Percentiles rank a stretch among this genome's conserved stretches.
Conservation (phyloP, 64 coral and sea anemone species). For the Montipora capricornis region DNA sequence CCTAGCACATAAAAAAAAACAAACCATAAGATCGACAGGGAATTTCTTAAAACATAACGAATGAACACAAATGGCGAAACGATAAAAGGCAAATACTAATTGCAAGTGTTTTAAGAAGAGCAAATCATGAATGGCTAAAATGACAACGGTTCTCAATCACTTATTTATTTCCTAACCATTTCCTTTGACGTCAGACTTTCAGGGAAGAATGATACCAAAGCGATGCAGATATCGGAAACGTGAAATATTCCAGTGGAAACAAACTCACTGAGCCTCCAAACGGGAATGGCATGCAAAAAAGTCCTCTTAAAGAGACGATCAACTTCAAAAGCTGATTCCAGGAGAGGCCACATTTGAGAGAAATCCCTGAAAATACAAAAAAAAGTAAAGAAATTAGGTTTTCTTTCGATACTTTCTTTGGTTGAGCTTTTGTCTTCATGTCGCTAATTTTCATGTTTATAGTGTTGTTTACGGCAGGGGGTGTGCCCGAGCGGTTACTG, state of each 20-base stretch:
- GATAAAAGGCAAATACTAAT: not conserved
- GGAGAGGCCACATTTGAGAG: not conserved
- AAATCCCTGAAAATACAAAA: not conserved
- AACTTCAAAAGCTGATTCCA: slow-evolving; percentile 18
- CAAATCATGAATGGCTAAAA: not conserved
- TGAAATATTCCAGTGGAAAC: not conserved
- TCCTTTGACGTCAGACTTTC: not conserved
- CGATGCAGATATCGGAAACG: not conserved
- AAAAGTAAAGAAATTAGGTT: not conserved
- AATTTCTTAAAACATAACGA: not conserved
- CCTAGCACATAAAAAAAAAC: not conserved
- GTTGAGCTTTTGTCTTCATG: too few species aligned
- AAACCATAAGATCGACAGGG: not conserved
- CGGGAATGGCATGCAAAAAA: not conserved
- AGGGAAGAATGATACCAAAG: not conserved
- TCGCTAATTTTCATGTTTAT: too few species aligned
- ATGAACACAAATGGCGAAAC: not conserved
- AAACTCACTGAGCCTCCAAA: not conserved
- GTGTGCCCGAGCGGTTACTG: not conserved
- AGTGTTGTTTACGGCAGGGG: not conserved
- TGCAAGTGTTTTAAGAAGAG: not conserved
- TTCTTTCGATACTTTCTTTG: too few species aligned
- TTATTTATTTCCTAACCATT: not conserved
- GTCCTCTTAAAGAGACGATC: slow-evolving; percentile 13
- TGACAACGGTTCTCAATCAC: not conserved